A percentile compares a stretch with the other conserved stretches of the same genome.
Conservation (phyloP, 2,113 vertebrate genomes). For the Ciconia stormi region DNA sequence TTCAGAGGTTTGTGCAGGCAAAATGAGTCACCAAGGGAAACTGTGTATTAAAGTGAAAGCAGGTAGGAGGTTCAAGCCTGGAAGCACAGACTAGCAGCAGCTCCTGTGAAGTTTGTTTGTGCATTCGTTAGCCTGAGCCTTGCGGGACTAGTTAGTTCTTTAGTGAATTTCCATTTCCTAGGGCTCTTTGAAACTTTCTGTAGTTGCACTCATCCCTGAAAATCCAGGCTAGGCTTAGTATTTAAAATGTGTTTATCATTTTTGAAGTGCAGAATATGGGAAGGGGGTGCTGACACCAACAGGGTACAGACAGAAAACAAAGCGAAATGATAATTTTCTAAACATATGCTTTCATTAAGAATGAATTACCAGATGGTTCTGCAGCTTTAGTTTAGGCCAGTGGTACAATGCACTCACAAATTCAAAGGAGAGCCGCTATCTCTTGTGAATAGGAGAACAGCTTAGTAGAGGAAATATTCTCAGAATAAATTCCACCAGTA, state of each 20-base stretch:
- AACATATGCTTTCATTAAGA: neutral
- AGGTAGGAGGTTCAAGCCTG: neutral
- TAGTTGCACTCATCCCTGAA: neutral
- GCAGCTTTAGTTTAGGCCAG: neutral
- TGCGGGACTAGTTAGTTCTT: conserved; percentile 8
- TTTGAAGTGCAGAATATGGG: neutral
- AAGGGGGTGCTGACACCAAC: neutral
- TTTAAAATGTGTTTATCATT: neutral
- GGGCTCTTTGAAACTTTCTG: conserved; percentile 6
- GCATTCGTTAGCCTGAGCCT: neutral
- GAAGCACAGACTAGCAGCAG: neutral
- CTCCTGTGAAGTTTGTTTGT: conserved; percentile 9
- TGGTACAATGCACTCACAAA: neutral
- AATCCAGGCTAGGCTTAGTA: neutral
- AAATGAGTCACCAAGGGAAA: neutral
- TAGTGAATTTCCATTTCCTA: neutral
- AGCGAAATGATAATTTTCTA: neutral
- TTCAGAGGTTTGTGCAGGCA: neutral
- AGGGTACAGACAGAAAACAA: neutral
- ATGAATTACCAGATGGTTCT: neutral
- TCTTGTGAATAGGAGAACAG: neutral
- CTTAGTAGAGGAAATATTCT: neutral
- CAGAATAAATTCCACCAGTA: neutral
- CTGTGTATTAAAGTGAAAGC: neutral
- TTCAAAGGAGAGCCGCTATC: neutral